Evolutionary conservation across 2,113 vertebrate genomes (phyloP), one percentile per base, ranked within the genome.

Genomic region (Antechinus stuartii): DNA sequence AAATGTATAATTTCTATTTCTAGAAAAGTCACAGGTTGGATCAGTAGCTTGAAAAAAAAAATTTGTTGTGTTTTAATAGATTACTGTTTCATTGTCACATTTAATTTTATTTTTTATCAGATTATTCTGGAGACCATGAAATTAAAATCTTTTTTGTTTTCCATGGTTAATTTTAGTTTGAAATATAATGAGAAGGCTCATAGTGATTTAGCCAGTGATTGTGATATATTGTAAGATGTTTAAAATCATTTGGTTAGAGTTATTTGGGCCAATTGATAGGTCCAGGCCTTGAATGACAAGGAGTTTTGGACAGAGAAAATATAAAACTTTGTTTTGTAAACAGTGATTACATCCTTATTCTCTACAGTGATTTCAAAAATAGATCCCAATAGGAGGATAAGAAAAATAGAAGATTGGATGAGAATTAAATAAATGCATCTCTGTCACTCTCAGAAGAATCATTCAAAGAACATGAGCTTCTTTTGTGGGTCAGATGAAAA

Each of bases 151-250:
- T 84, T 42, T 84, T 84, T n/a, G 14, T 76, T n/a, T 76, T 76
- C 35, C 30, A 76, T 14, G n/a, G 30, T n/a, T 76, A n/a, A 2
- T 5, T 76, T 76, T 76, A 76, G 30, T 89, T 95, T 95, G 57
- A 50, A 2, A 52, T 95, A 90, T 0, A 95, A 23, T 95, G 57
- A 97, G 9, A 92, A n/a, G 23, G 35, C 96, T 94, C 61, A 94
- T 19, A 14, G 91, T 96, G 14, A 61, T 61, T 61, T 61, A 61
- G 57, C 27, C 55, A 93, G 42, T 94, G 90, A 23, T 4, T 95
- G 0, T 92, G n/a, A 47, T 89, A 1, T 95, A 22, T 92, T 96
- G 22, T 91, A 90, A 68, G 49, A 14, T 76, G 35, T 3, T 76
- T 19, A 76, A n/a, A 76, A 19, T 76, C 14, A 22, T 4, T 76